These are phyloP conservation scores for Choloepus didactylus DNA, from an alignment of 2,797 vertebrate genomes.

Conservation along the genomic window DNA sequence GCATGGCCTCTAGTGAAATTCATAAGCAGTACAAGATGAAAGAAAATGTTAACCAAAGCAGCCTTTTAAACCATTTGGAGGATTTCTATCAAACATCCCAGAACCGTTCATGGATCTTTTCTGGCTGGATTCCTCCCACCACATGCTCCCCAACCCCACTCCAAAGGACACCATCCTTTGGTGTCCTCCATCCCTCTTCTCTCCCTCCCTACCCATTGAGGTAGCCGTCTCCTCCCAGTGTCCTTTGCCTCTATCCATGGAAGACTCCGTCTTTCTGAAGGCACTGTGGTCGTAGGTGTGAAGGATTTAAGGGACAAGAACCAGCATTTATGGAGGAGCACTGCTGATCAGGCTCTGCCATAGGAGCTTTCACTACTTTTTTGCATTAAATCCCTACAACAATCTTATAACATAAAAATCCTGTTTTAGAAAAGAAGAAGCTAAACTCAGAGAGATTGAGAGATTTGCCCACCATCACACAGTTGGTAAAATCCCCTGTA, in stretches of 20 bases:
- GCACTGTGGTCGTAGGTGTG: not conserved
- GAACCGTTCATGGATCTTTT: not conserved
- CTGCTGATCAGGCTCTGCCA: not conserved
- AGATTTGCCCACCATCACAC: not conserved
- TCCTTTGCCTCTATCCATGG: not conserved
- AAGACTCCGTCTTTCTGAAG: not conserved
- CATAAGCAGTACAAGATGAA: not conserved
- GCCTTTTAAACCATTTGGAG: not conserved
- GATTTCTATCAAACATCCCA: not conserved
- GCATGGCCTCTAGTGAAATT: not conserved
- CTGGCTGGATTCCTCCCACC: not conserved
- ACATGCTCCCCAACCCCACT: not conserved
- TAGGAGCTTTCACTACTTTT: not conserved
- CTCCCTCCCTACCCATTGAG: not conserved
- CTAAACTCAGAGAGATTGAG: conserved; percentile 32
- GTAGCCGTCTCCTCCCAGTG: not conserved
- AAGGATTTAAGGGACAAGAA: not conserved
- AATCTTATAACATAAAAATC: not conserved
- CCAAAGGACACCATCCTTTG: not conserved
- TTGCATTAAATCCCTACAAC: not conserved
- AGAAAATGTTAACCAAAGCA: not conserved
- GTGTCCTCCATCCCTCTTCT: not conserved
- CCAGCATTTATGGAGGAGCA: not conserved
- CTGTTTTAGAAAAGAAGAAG: not conserved
- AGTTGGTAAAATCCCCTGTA: conserved; percentile 18